A percentile compares a stretch with the other conserved stretches of the same genome.
Evolutionary conservation across 2,797 vertebrate species (phyloP).

Genomic region (Acomys russatus): DNA sequence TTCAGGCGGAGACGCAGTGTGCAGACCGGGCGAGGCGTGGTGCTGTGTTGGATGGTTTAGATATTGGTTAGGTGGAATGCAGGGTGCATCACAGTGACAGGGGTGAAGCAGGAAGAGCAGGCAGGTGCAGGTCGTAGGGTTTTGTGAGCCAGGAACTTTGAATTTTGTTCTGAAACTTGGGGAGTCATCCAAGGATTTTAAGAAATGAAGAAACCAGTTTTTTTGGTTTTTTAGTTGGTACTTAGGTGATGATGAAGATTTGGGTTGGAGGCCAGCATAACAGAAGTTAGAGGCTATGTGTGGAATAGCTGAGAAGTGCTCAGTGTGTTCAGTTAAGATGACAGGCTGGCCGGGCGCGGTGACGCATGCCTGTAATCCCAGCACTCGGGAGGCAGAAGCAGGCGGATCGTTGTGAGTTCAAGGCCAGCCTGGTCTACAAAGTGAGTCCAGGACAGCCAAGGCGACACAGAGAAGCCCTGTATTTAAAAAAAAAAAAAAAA

Average conservation of each 20-base stretch:
- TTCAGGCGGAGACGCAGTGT: not conserved
- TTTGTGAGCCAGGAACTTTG: not conserved
- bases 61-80: not conserved
- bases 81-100: not conserved
- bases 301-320: not conserved
- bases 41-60: not conserved
- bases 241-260: not conserved
- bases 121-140: not conserved
- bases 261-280: not conserved
- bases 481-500: too few relatives aligned
- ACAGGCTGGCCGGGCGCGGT: not conserved
- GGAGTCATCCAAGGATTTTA: slow-evolving; percentile 6
- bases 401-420: too few relatives aligned
- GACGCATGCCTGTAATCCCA: too few relatives aligned
- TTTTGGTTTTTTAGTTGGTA: slow-evolving; percentile 4
- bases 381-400: too few relatives aligned
- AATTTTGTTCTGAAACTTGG: slow-evolving; percentile 35
- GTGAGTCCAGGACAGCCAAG: too few relatives aligned
- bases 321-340: not conserved
- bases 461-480: too few relatives aligned
- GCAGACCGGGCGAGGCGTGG: not conserved
- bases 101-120: not conserved
- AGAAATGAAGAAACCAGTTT: slow-evolving; percentile 19
- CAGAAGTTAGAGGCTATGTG: not conserved
- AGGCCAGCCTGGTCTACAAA: too few relatives aligned